phyloP scores from a whole-genome alignment of 2,113 vertebrate genomes.

The Amblyopsis rosae region DNA sequence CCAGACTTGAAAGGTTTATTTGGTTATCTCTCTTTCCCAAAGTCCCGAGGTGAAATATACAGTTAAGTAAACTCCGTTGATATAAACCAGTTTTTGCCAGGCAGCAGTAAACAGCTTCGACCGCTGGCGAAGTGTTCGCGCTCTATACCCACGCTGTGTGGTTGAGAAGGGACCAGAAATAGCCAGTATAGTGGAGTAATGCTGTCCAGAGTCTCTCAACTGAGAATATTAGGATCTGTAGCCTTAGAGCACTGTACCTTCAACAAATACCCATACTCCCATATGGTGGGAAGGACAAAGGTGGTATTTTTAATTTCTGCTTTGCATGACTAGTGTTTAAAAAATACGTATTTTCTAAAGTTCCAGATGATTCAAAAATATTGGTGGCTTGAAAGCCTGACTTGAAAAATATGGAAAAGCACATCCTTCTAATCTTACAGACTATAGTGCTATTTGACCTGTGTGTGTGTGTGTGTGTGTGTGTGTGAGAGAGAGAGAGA shows the following conservation, averaged over 20 bases:
- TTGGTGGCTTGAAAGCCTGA: background rate
- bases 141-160: constrained; percentile 41
- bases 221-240: background rate
- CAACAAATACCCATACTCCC: background rate
- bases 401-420: constrained; percentile 27
- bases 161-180: constrained; percentile 1
- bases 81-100: constrained; percentile 73
- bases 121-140: constrained; percentile 51
- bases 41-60: constrained; percentile 72
- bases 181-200: background rate
- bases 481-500: background rate
- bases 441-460: constrained; percentile 27
- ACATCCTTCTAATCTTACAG: constrained; percentile 14
- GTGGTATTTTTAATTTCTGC: background rate
- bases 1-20: constrained; percentile 75
- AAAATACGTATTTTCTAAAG: background rate
- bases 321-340: background rate
- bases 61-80: constrained; percentile 74
- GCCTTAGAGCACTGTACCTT: constrained; percentile 4
- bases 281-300: background rate
- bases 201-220: background rate
- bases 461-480: constrained; percentile 11
- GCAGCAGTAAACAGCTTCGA: constrained; percentile 73
- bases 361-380: background rate
- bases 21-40: constrained; percentile 72